A percentile compares a stretch with the other conserved stretches of the same genome.
These are phyloP conservation scores for Acanthis flammea DNA, from an alignment of 2,797 vertebrate genomes.

Conservation along the genomic window DNA sequence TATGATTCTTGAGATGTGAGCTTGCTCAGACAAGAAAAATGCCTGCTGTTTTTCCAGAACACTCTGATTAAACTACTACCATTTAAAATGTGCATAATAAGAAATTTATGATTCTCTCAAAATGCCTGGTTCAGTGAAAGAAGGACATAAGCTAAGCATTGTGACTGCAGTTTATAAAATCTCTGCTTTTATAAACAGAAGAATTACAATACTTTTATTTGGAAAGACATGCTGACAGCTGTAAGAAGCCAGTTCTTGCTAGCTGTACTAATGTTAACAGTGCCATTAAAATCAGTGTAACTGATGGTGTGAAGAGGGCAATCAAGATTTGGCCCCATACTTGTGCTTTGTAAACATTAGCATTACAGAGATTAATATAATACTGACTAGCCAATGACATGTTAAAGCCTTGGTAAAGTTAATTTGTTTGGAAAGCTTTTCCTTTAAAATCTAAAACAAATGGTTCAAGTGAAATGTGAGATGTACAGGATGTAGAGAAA, in stretches of 20 bases:
- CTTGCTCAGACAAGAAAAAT: not conserved
- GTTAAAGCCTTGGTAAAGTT: slow-evolving; percentile 26
- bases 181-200: not conserved
- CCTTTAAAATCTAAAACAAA: slow-evolving; percentile 42
- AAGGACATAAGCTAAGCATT: not conserved
- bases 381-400: not conserved
- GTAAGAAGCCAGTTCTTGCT: not conserved
- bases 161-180: not conserved
- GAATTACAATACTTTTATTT: not conserved
- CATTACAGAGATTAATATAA: not conserved
- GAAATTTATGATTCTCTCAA: not conserved
- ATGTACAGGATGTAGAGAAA: not conserved
- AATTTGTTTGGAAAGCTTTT: slow-evolving; percentile 1
- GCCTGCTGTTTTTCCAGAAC: not conserved
- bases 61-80: not conserved
- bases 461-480: slow-evolving; percentile 12
- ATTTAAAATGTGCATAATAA: not conserved
- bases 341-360: not conserved
- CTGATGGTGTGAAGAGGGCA: not conserved
- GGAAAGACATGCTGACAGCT: not conserved
- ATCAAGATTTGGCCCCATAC: not conserved
- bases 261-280: not conserved
- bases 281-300: slow-evolving; percentile 13
- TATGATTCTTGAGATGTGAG: not conserved
- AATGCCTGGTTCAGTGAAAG: not conserved